These are phyloP conservation scores for Scaptomyza flava DNA, from an alignment of 2,888 invertebrate genomes.

Conservation along the genomic window DNA sequence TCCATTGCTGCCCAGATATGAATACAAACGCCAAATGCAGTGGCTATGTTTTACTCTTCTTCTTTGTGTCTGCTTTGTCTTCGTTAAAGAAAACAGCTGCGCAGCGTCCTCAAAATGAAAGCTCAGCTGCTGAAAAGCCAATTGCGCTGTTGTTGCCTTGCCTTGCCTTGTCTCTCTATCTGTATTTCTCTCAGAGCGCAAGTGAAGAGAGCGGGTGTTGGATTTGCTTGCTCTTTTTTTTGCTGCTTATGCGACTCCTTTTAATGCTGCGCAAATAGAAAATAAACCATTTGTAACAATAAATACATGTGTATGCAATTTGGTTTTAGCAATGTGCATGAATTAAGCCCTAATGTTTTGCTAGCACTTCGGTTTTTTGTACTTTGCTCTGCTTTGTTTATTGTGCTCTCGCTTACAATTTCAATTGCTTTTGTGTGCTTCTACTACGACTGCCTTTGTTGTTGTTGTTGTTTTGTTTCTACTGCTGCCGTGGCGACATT, in stretches of 20 bases:
- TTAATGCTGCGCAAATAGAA: slow-evolving; percentile 56
- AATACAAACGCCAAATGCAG: slow-evolving; percentile 35
- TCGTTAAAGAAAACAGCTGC: slow-evolving; percentile 50
- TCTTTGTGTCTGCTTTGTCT: slow-evolving; percentile 17
- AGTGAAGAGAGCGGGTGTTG: slow-evolving; percentile 18
- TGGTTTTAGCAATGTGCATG: slow-evolving; percentile 10
- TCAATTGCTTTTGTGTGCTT: slow-evolving; percentile 45
- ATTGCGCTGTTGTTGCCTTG: slow-evolving; percentile 62
- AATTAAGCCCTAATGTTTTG: slow-evolving; percentile 34
- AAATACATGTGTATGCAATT: slow-evolving; percentile 8
- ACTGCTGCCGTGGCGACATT: slow-evolving; percentile 57
- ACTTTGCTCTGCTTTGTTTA: slow-evolving; percentile 32
- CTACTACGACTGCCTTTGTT: slow-evolving; percentile 32
- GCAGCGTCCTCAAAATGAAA: slow-evolving; percentile 63
- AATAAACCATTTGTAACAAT: slow-evolving; percentile 37
- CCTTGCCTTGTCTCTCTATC: slow-evolving; percentile 6
- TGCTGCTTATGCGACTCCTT: slow-evolving; percentile 48
- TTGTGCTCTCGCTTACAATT: slow-evolving; percentile 40
- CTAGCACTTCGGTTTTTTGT: slow-evolving; percentile 24
- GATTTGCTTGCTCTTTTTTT: slow-evolving; percentile 23
- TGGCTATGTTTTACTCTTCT: slow-evolving; percentile 32
- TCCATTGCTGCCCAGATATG: slow-evolving; percentile 45
- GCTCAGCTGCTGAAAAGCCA: slow-evolving; percentile 55
- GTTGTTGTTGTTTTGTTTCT: slow-evolving; percentile 20
- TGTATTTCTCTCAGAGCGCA: slow-evolving; percentile 1